Conservation (phyloP, 2,797 vertebrate genomes). For the Poecilia velifera region DNA sequence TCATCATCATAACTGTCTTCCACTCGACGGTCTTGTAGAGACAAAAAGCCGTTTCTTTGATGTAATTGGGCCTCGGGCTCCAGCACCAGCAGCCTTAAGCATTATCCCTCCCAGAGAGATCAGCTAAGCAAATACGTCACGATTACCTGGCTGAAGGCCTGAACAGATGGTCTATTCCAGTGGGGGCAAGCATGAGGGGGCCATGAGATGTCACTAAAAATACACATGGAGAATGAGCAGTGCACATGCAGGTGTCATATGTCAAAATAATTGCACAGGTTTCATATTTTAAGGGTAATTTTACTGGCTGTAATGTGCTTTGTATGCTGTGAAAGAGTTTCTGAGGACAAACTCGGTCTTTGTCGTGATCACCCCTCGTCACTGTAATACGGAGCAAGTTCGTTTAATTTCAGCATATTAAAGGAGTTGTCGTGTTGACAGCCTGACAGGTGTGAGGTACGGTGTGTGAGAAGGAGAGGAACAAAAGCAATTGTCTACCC, state of each 20-base stretch:
- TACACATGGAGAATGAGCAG: conserved; percentile 37
- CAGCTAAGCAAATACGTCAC: conserved; percentile 55
- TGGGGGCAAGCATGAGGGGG: conserved; percentile 35
- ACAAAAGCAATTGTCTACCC: conserved; percentile 20
- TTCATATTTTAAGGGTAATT: conserved; percentile 1
- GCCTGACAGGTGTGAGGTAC: neutral
- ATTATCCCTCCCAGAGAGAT: conserved; percentile 33
- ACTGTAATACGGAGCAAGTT: neutral
- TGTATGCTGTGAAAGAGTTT: neutral
- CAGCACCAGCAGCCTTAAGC: conserved; percentile 34
- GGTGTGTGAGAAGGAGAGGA: conserved; percentile 4
- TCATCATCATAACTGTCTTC: conserved; percentile 46
- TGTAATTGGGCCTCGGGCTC: conserved; percentile 38
- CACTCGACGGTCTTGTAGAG: conserved; percentile 37
- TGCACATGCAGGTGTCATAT: conserved; percentile 8
- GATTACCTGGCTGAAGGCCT: conserved; percentile 59
- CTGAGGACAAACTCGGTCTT: neutral
- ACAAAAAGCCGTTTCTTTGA: conserved; percentile 39
- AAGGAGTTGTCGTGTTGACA: conserved; percentile 20
- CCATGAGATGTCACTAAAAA: conserved; percentile 64
- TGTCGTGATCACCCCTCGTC: neutral
- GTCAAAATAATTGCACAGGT: conserved; percentile 19
- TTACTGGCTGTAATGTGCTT: neutral
- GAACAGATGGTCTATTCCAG: conserved; percentile 69
- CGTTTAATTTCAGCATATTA: neutral